Percentiles rank a stretch among this genome's conserved stretches.
phyloP scores from a whole-genome alignment of 1,140 invertebrate species.

The Meloidogyne chitwoodi region DNA sequence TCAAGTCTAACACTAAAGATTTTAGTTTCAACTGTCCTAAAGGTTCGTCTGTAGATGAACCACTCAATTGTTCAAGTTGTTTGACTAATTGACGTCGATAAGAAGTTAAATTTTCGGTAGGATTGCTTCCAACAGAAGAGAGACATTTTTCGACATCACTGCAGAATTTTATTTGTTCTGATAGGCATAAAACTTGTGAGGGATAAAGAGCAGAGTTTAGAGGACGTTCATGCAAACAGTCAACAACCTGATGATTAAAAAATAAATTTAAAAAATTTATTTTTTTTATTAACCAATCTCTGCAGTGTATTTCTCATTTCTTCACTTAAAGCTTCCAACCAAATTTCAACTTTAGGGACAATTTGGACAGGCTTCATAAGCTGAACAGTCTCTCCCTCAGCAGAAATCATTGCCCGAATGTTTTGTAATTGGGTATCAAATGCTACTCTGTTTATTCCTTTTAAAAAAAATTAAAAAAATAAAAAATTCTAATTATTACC shows the following conservation, averaged over 20 bases:
- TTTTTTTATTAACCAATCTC: slow-evolving; percentile 63
- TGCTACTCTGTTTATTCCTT: slow-evolving; percentile 76
- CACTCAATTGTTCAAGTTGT: slow-evolving; percentile 70
- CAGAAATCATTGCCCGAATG: slow-evolving; percentile 74
- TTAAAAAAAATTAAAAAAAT: slow-evolving; percentile 67
- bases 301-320: slow-evolving; percentile 77
- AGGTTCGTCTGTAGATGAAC: slow-evolving; percentile 61
- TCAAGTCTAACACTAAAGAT: slow-evolving; percentile 83
- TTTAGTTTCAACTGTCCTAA: slow-evolving; percentile 60
- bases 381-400: slow-evolving; percentile 78
- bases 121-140: slow-evolving; percentile 62
- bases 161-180: slow-evolving; percentile 74
- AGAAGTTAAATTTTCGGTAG: slow-evolving; percentile 63
- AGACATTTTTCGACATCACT: slow-evolving; percentile 77
- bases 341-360: slow-evolving; percentile 76
- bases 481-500: slow-evolving; percentile 59
- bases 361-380: slow-evolving; percentile 74
- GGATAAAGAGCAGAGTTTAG: slow-evolving; percentile 76
- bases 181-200: slow-evolving; percentile 70
- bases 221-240: slow-evolving; percentile 68
- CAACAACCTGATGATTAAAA: slow-evolving; percentile 35
- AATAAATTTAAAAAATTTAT: not conserved
- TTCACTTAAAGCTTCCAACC: slow-evolving; percentile 74
- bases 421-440: slow-evolving; percentile 68
- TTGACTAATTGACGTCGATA: slow-evolving; percentile 63